Evolutionary conservation across 2,797 vertebrate genomes (phyloP).

Genomic region (Micrastur ruficollis): DNA sequence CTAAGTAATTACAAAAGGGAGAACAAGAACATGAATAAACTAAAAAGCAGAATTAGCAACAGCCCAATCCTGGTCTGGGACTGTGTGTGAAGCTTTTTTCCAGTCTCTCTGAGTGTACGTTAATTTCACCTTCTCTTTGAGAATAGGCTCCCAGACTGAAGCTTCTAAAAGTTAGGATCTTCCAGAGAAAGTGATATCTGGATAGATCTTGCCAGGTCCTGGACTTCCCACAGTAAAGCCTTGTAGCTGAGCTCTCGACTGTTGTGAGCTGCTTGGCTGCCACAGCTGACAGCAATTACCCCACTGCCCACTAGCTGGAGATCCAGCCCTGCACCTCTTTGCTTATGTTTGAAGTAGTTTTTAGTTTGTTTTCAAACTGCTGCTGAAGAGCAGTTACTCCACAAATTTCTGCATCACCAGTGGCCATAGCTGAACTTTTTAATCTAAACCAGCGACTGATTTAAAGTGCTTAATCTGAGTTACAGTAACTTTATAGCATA

Average conservation of each 20-base stretch:
- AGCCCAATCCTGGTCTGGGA: background rate
- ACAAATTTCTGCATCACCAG: background rate
- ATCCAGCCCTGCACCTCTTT: background rate
- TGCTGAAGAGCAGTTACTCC: background rate
- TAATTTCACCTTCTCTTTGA: background rate
- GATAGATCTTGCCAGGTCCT: background rate
- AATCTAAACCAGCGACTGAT: background rate
- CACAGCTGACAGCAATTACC: background rate
- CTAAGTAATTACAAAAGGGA: background rate
- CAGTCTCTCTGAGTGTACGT: background rate
- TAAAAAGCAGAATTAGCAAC: background rate
- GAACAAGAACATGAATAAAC: background rate
- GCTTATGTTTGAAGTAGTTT: background rate
- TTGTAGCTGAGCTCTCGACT: background rate
- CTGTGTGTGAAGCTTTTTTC: background rate
- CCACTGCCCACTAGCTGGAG: background rate
- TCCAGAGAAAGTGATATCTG: background rate
- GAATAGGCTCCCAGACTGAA: background rate
- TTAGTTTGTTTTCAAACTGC: background rate
- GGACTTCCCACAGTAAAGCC: background rate
- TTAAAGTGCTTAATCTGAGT: background rate
- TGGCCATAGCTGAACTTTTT: background rate
- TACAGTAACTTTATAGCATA: background rate
- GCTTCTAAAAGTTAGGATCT: background rate
- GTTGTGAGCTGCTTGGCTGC: background rate